A percentile compares a stretch with the other conserved stretches of the same genome.
Conservation (phyloP, 1,140 invertebrate species). For the Drosophila repletoides region DNA sequence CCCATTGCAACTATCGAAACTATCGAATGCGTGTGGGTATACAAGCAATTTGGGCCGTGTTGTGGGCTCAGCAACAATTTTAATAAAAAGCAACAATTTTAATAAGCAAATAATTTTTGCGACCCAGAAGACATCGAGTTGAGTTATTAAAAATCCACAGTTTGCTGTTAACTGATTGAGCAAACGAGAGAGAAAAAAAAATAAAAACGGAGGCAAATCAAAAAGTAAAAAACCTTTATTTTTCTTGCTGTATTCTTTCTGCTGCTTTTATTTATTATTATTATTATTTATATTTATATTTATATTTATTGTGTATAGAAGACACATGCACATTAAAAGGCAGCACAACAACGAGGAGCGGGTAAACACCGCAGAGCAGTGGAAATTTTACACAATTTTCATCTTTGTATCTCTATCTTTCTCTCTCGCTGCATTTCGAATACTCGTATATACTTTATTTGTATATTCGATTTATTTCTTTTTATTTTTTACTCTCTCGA, state of each 20-base stretch:
- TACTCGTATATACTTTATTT: conserved; percentile 4
- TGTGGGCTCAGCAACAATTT: background rate
- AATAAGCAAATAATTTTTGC: conserved; percentile 12
- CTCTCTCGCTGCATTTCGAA: background rate
- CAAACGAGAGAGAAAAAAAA: conserved; percentile 33
- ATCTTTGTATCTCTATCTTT: background rate
- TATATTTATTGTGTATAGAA: conserved; percentile 24
- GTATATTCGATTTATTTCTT: background rate
- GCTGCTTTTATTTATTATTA: conserved; percentile 16
- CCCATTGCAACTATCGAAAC: no score
- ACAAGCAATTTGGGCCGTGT: background rate
- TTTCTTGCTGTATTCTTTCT: background rate
- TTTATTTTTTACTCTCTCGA: conserved; percentile 9
- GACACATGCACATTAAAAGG: conserved; percentile 19
- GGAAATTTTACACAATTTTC: conserved; percentile 43
- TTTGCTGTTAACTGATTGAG: conserved; percentile 51
- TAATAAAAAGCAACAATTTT: background rate
- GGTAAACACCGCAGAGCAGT: conserved; percentile 26
- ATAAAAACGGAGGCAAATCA: conserved; percentile 29
- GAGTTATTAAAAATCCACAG: conserved; percentile 55
- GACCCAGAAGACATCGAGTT: conserved; percentile 22
- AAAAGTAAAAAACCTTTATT: background rate
- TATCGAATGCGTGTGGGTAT: no score
- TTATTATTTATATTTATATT: conserved; percentile 32
- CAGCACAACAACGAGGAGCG: conserved; percentile 16